Evolutionary conservation across 37 sponge, comb jelly and placozoan species (phyloP), one percentile per base, ranked within the genome.

Genomic region (Theonella swinhoei): DNA sequence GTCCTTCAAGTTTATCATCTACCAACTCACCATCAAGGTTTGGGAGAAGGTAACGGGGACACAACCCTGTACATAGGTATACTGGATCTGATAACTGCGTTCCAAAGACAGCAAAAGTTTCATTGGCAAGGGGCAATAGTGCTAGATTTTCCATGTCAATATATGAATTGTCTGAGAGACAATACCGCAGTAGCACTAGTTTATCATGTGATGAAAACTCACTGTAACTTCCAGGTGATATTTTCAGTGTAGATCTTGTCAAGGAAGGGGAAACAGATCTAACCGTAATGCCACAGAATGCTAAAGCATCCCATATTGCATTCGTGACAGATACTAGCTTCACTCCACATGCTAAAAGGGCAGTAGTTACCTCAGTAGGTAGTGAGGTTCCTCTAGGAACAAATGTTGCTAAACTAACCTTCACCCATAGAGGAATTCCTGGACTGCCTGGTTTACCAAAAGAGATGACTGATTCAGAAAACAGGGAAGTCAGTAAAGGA

Each of bases 111-210:
- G 37, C 39, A 72, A 89, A 89, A 9, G 64, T 83, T 28, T 67
- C 67, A 72, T 83, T 78, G 17, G 79, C 84, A 38, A 89, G 61
- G 30, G 89, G 89, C 20, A 89, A 71, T 24, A 89, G 68, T 20
- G 69, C 65, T 4, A 89, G 39, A 1, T 64, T 43, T 64, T 36
- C 3, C 20, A 87, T 62, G 19, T 87, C 88, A 42, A 11, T n/a
- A 47, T 83, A 83, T 23, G 62, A 1, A 5, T 73, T 60, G 61
- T 89, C 84, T 24, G 59, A 67, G 22, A 89, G 74, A 42, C 89
- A 89, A 75, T 89, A 89, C 1, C 25, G 58, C 24, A 89, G 80
- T 41, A 89, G 37, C 29, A 65, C 65, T 22, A 70, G 20, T 38
- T 89, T 89, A 19, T 66, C 60, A 36, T 23, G 29, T 37, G 26